Evolutionary conservation across 2,113 vertebrate genomes (phyloP).

Genomic region (Sprattus sprattus): DNA sequence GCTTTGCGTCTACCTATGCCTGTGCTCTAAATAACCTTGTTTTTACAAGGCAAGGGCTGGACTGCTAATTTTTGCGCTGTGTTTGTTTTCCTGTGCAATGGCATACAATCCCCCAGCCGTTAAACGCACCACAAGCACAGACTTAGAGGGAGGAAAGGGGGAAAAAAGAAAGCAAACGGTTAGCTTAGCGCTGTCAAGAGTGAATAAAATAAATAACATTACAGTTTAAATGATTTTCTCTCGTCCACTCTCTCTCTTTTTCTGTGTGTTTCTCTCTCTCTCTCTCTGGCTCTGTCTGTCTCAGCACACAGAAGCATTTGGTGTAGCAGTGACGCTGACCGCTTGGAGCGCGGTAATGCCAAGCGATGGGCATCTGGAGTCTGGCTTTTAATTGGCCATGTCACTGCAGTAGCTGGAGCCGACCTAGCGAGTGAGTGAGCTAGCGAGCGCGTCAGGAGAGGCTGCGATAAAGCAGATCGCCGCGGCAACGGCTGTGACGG

Average conservation of each 20-base stretch:
- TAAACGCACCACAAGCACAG: slow-evolving; percentile 64
- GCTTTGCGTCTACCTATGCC: slow-evolving; percentile 41
- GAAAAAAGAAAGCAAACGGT: slow-evolving; percentile 45
- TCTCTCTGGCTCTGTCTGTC: neutral
- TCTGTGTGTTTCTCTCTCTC: neutral
- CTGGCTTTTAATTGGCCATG: slow-evolving; percentile 52
- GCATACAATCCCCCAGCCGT: slow-evolving; percentile 25
- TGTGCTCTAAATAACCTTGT: slow-evolving; percentile 73
- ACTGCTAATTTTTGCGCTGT: slow-evolving; percentile 68
- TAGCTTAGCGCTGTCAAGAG: slow-evolving; percentile 75
- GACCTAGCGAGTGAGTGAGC: neutral
- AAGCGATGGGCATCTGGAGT: slow-evolving; percentile 54
- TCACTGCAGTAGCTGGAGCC: slow-evolving; percentile 31
- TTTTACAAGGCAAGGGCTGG: slow-evolving; percentile 71
- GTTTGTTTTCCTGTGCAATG: slow-evolving; percentile 76
- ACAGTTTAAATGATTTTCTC: slow-evolving; percentile 56
- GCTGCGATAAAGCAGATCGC: slow-evolving; percentile 54
- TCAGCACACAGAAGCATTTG: slow-evolving; percentile 31
- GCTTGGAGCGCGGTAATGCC: slow-evolving; percentile 57
- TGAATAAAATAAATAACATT: slow-evolving; percentile 73
- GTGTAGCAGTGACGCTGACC: slow-evolving; percentile 19
- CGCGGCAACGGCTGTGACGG: slow-evolving; percentile 48
- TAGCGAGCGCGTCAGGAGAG: neutral
- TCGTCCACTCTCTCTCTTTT: neutral
- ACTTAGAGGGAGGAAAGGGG: slow-evolving; percentile 54